Conservation (phyloP, 2,888 invertebrate genomes). For the Scaptomyza parva region DNA sequence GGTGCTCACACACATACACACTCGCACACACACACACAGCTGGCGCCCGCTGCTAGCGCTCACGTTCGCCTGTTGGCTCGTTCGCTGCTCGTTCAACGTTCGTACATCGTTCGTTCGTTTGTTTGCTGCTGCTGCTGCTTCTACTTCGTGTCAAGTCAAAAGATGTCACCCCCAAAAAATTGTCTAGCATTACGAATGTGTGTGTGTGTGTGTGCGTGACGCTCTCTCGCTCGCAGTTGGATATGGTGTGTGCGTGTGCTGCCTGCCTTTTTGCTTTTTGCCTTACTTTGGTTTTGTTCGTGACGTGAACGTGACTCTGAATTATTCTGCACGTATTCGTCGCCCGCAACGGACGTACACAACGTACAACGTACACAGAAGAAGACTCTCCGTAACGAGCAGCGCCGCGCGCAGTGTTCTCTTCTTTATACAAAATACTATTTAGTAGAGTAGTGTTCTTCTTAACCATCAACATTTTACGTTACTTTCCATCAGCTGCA, state of each 20-base stretch:
- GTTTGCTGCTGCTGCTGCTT: conserved; percentile 5
- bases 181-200: conserved; percentile 42
- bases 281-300: conserved; percentile 85
- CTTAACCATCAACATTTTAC: conserved; percentile 29
- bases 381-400: conserved; percentile 45
- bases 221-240: conserved; percentile 14
- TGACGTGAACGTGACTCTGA: conserved; percentile 84
- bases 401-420: conserved; percentile 32
- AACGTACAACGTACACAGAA: conserved; percentile 52
- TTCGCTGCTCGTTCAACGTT: conserved; percentile 3
- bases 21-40: conserved; percentile 28
- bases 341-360: conserved; percentile 81
- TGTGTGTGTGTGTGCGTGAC: conserved; percentile 30
- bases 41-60: conserved; percentile 50
- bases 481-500: conserved; percentile 63
- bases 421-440: conserved; percentile 11
- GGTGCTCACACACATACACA: conserved; percentile 74
- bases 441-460: conserved; percentile 1
- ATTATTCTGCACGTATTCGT: conserved; percentile 85
- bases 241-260: conserved; percentile 58
- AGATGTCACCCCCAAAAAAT: conserved; percentile 80
- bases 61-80: conserved; percentile 52
- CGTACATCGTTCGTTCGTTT: conserved; percentile 6
- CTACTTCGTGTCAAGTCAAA: conserved; percentile 77
- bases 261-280: too few species aligned